phyloP scores from a whole-genome alignment of 2,113 vertebrate genomes.

The Sclerurus mexicanus region DNA sequence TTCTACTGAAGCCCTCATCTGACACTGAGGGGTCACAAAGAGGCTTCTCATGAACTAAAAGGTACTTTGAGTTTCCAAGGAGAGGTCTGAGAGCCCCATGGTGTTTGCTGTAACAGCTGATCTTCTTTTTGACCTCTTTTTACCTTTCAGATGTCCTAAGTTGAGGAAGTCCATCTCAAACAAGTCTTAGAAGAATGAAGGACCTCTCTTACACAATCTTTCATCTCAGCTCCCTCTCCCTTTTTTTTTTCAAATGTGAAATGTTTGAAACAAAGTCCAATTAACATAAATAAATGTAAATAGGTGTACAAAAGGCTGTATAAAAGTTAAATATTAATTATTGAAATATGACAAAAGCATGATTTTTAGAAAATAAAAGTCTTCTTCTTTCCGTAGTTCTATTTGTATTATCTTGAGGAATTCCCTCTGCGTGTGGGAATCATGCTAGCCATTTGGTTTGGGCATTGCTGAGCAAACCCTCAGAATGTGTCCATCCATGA shows the following conservation, averaged over 20 bases:
- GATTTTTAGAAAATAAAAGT: slow-evolving; percentile 59
- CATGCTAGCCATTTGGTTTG: not conserved
- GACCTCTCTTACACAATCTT: not conserved
- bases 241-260: slow-evolving; percentile 19
- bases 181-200: slow-evolving; percentile 31
- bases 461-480: not conserved
- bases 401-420: slow-evolving; percentile 18
- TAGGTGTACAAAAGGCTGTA: slow-evolving; percentile 60
- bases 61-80: slow-evolving; percentile 9
- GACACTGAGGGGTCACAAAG: not conserved
- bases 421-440: rapidly evolving
- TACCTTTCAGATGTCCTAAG: slow-evolving; percentile 9
- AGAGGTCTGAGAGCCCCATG: not conserved
- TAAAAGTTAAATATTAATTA: slow-evolving; percentile 27
- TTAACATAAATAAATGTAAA: slow-evolving; percentile 52
- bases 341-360: not conserved
- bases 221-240: not conserved
- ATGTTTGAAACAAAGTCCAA: not conserved
- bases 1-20: not conserved
- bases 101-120: not conserved
- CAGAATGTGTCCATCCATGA: not conserved
- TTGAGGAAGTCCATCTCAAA: not conserved
- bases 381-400: slow-evolving; percentile 24
- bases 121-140: not conserved
- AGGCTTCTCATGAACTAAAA: not conserved